A percentile compares a stretch with the other conserved stretches of the same genome.
These are phyloP conservation scores for Megaceryle torquata DNA, from an alignment of 2,113 vertebrate species.

Conservation along the genomic window DNA sequence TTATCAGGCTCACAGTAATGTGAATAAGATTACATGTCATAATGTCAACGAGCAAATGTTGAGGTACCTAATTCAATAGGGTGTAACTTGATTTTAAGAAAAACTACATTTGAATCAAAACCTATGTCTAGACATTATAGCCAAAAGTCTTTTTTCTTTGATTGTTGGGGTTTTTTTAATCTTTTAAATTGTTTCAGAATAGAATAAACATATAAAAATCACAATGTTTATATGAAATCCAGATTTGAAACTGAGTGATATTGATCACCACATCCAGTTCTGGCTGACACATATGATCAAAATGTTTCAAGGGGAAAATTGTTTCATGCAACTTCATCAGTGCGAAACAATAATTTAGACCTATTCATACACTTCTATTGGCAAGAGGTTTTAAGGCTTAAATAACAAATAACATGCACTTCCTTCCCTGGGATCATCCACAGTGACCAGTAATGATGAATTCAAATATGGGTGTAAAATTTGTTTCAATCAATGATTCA, in stretches of 20 bases:
- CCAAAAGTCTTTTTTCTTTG: not conserved
- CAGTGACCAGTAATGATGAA: not conserved
- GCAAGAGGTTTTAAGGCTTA: not conserved
- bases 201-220: not conserved
- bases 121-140: not conserved
- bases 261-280: not conserved
- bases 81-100: constrained; percentile 8
- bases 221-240: not conserved
- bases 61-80: not conserved
- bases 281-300: not conserved
- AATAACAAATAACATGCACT: not conserved
- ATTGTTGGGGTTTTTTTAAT: not conserved
- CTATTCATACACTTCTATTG: not conserved
- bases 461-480: not conserved
- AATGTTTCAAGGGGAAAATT: not conserved
- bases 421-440: not conserved
- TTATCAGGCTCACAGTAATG: not conserved
- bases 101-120: not conserved
- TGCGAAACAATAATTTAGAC: not conserved
- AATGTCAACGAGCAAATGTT: constrained; percentile 16
- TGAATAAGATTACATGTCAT: not conserved
- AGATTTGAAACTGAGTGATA: not conserved
- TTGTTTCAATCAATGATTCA: not conserved
- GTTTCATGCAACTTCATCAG: not conserved
- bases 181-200: not conserved